Evolutionary conservation across 2,888 invertebrate genomes (phyloP).

Genomic region (Cheilosia pagana): DNA sequence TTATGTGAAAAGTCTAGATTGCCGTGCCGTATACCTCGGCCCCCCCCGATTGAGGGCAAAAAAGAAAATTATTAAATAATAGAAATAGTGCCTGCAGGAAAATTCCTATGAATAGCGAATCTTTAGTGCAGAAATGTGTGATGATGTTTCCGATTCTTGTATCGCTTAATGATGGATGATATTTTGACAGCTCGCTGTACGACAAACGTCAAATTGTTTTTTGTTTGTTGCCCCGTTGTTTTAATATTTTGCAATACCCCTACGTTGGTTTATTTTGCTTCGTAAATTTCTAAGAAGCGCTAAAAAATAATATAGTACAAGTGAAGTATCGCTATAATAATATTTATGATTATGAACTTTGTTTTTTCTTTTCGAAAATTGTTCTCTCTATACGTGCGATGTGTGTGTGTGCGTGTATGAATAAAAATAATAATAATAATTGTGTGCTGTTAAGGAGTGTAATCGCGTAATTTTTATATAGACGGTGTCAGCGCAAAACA

Average conservation of each 20-base stretch:
- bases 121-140: conserved; percentile 28
- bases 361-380: conserved; percentile 10
- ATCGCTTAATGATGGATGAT: conserved; percentile 10
- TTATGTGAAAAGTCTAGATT: conserved; percentile 18
- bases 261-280: neutral
- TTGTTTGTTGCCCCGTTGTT: neutral
- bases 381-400: neutral
- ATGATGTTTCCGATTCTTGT: conserved; percentile 4
- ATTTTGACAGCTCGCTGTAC: conserved; percentile 55
- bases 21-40: neutral
- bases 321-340: conserved; percentile 40
- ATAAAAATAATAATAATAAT: conserved; percentile 3
- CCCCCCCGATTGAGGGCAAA: neutral
- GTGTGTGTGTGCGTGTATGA: neutral
- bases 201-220: conserved; percentile 52
- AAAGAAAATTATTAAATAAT: conserved; percentile 6
- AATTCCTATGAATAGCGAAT: conserved; percentile 6
- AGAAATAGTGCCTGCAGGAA: neutral
- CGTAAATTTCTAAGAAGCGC: neutral
- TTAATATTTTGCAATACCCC: neutral
- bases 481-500: conserved; percentile 4
- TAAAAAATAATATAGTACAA: conserved; percentile 3
- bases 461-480: conserved; percentile 8
- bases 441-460: conserved; percentile 31
- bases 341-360: conserved; percentile 50